Evolutionary conservation across 2,797 vertebrate genomes (phyloP), one percentile per base, ranked within the genome.

Genomic region (Crenichthys baileyi): DNA sequence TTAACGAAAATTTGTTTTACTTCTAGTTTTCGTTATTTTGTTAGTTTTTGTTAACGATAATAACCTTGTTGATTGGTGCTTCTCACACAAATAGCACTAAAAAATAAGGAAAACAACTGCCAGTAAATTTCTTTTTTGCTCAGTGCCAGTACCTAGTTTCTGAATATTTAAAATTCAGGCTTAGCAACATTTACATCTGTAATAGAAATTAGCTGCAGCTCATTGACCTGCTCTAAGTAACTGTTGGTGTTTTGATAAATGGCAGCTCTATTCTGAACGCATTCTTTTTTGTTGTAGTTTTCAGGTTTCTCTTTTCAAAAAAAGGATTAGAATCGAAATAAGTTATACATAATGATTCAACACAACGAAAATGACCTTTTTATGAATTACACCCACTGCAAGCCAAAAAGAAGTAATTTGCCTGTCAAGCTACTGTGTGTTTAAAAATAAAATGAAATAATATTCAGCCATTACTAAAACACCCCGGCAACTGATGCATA

Each of bases 181-280:
- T 75, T 16, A 16, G 7, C 50, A 8, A 16, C 8, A 63, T 73
- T 80, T 15, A 63, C 29, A 72, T 48, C 12, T 1, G 1, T 36
- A 53, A 41, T 26, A 73, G 24, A 72, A 60, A 79, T 36, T 36
- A 26, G 55, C 15, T 46, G 41, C 29, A 31, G 48, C 41, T 70
- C 41, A 24, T 46, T 72, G n/a, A 82, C 83, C 46, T 56, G 68
- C 31, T 83, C 65, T 41, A 46, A 76, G 26, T 75, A 75, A 82
- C 82, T 81, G 70, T 75, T 65, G 29, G 0, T 48, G 24, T 51
- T 60, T 8, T 13, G 31, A 13, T 68, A 6, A 73, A 73, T 44
- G 44, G 46, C 7, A 26, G n/a, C 3, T 48, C 44, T 70, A 8
- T 7, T 70, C 67, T 48, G 12, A 70, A 26, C 26, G n/a, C 15